Evolutionary conservation across 2,888 invertebrate species (phyloP).

Genomic region (Epinotia ramella): DNA sequence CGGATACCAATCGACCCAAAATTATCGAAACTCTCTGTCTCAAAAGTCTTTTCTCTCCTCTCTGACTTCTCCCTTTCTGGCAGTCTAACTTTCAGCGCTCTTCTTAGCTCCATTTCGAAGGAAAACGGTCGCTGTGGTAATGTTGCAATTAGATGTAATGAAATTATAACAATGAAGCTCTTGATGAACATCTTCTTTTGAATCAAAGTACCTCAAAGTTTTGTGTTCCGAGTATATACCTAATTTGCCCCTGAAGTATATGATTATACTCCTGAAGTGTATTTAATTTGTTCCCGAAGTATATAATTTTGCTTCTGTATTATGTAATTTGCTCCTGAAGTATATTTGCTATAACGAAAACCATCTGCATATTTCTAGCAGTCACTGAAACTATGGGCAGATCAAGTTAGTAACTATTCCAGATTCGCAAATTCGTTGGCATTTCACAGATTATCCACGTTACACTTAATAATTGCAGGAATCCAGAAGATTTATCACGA

Average conservation of each 20-base stretch:
- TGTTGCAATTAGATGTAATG: not conserved
- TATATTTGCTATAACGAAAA: not conserved
- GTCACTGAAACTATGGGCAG: not conserved
- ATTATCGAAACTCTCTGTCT: conserved; percentile 3
- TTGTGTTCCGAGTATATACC: not conserved
- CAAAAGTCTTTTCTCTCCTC: conserved; percentile 3
- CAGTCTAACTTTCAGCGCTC: not conserved
- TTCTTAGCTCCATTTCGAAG: not conserved
- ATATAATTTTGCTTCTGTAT: too few species aligned
- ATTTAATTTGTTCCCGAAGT: not conserved
- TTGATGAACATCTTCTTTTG: conserved; percentile 4
- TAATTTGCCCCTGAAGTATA: not conserved
- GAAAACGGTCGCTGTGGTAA: not conserved
- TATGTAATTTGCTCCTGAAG: too few species aligned
- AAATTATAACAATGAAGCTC: not conserved
- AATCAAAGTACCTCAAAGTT: not conserved
- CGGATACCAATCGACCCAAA: conserved; percentile 15
- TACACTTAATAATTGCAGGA: not conserved
- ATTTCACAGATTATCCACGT: not conserved
- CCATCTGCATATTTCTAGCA: not conserved
- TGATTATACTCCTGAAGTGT: not conserved
- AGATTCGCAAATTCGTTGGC: not conserved
- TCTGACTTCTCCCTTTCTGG: not conserved
- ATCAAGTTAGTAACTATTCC: not conserved
- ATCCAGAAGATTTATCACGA: not conserved